Percentiles rank a stretch among this genome's conserved stretches.
phyloP scores from a whole-genome alignment of 2,797 vertebrate species.

The Chelon auratus region DNA sequence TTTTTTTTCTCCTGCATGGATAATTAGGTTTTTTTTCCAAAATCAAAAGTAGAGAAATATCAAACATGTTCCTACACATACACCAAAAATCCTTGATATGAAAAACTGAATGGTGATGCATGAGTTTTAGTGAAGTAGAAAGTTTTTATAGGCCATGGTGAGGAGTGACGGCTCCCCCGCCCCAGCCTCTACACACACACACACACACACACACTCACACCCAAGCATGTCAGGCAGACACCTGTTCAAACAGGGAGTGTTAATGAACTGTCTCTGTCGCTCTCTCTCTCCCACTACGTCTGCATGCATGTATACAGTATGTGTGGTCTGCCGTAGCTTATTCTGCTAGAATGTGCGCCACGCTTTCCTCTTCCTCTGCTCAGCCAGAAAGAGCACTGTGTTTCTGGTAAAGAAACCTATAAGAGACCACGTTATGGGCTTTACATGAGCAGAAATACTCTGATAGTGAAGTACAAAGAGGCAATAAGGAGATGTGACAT shows the following conservation, averaged over 20 bases:
- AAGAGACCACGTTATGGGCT: constrained; percentile 6
- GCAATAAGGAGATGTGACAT: background rate
- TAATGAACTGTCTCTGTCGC: constrained; percentile 71
- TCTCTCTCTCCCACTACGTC: constrained; percentile 20
- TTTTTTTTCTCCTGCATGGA: too few species aligned
- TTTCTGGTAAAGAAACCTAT: constrained; percentile 21
- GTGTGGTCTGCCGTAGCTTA: constrained; percentile 42
- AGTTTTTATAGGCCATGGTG: constrained; percentile 52
- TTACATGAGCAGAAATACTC: constrained; percentile 1
- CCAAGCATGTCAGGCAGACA: constrained; percentile 72
- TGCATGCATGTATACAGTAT: constrained; percentile 36
- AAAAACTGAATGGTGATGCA: constrained; percentile 1
- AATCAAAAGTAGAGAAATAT: background rate
- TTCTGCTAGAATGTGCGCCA: constrained; percentile 1
- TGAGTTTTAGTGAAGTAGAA: constrained; percentile 46
- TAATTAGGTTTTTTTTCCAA: too few species aligned
- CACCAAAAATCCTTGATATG: constrained; percentile 10
- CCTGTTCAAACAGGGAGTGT: constrained; percentile 84
- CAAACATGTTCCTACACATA: constrained; percentile 4
- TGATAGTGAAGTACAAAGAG: background rate
- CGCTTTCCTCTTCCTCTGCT: constrained; percentile 35
- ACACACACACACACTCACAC: constrained; percentile 36
- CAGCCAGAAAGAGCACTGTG: constrained; percentile 49
- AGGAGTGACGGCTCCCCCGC: constrained; percentile 60
- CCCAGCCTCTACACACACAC: constrained; percentile 32